Evolutionary conservation across 2,113 vertebrate species (phyloP).

Genomic region (Ctenodactylus gundi): DNA sequence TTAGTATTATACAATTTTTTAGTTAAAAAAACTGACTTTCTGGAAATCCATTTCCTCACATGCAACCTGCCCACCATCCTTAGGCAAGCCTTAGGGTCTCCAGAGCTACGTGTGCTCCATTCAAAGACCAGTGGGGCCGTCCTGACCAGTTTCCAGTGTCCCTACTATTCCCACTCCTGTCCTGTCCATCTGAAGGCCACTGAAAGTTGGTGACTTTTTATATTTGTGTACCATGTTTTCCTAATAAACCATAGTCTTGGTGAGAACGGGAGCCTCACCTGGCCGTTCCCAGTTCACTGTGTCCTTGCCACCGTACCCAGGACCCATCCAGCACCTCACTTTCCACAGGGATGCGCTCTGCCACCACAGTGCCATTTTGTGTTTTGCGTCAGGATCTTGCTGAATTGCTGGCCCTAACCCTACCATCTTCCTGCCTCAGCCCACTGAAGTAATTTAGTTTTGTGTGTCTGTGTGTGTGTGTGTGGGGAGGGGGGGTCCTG

Average conservation of each 20-base stretch:
- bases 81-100: background rate
- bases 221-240: background rate
- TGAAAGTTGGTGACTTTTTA: background rate
- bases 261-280: background rate
- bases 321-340: too few relatives aligned
- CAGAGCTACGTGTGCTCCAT: too few relatives aligned
- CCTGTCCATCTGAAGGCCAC: background rate
- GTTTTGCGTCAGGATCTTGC: background rate
- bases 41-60: background rate
- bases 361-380: background rate
- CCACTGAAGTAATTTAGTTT: too few relatives aligned
- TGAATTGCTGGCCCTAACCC: background rate
- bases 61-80: background rate
- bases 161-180: background rate
- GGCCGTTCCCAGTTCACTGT: too few relatives aligned
- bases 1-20: background rate
- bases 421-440: background rate
- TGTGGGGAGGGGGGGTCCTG: too few relatives aligned
- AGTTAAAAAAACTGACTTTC: background rate
- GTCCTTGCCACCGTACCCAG: too few relatives aligned
- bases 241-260: background rate
- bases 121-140: background rate
- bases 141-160: too few relatives aligned
- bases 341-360: background rate
- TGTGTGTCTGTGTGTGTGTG: too few relatives aligned